These are phyloP conservation scores for Halcyon chelicuti DNA, from an alignment of 2,797 vertebrate genomes.

Conservation along the genomic window DNA sequence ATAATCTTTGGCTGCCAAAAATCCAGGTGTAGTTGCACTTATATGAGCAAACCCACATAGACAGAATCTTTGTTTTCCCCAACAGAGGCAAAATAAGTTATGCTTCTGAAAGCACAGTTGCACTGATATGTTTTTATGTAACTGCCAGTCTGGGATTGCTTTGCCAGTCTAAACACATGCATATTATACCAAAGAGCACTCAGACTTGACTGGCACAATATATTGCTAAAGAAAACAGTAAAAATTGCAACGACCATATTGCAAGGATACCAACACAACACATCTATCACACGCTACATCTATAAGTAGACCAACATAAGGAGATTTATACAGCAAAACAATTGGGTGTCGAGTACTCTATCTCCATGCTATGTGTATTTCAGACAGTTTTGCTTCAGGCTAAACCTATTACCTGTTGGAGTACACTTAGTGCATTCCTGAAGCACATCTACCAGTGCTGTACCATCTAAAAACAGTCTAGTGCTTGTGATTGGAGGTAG, in stretches of 20 bases:
- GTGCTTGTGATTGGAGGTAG: background rate
- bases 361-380: background rate
- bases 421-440: background rate
- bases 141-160: background rate
- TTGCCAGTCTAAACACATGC: background rate
- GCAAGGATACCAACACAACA: background rate
- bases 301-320: background rate
- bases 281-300: background rate
- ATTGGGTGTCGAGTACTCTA: background rate
- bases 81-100: conserved; percentile 1
- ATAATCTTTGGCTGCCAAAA: background rate
- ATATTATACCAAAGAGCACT: background rate
- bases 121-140: background rate
- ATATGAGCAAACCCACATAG: background rate
- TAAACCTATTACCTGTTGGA: background rate
- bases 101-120: background rate
- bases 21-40: background rate
- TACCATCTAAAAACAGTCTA: background rate
- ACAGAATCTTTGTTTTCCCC: background rate
- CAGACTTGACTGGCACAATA: background rate
- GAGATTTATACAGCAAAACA: background rate
- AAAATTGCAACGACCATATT: background rate
- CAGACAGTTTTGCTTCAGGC: background rate
- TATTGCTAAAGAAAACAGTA: background rate
- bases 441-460: background rate